Base-by-base conservation (phyloP, 2,797 vertebrate species). In the Decapterus maruadsi region DNA sequence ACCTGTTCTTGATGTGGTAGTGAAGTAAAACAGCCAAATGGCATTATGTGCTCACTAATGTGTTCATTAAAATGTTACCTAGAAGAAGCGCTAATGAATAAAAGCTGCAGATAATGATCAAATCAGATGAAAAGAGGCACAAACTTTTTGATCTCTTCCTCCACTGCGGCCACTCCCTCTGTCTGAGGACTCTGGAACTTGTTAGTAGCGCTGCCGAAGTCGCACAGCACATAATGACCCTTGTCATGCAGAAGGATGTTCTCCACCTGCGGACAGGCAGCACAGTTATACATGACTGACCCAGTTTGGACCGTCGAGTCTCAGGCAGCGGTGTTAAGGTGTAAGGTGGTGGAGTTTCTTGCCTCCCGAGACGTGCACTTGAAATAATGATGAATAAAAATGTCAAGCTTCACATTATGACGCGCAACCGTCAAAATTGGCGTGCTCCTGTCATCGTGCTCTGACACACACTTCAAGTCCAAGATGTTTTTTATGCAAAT, bases 91-190 rank as follows among this genome's bases (percentile, higher is more conserved):
- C 29, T 65, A 55, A 75, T 59, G 22, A 75, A 31, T 51, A 4
- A 70, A 74, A 46, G 54, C 31, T 43, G 34, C 20, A 29, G 42
- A 51, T 50, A 63, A 63, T 34, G 0, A 4, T 8, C 34, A 38
- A 62, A 78, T 6, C 8, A 29, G 64, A 48, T 36, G 7, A 78
- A 75, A 70, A 75, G 46, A 73, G 48, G 50, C 19, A 90, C 96
- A 92, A 91, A 99, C 98, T 99, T 99, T 93, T 99, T 99, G 81
- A 99, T 99, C 89, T 99, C 98, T 68, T 99, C 98, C 90, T 99
- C 98, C 3, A 99, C 98, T 0, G 92, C 88, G 0, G 97, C 96
- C 71, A 98, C 98, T 51, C 98, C 98, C 79, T 99, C 98, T 0
- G 90, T 94, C 58, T 99, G 97, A 0, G 98, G 98, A 89, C 98